Evolutionary conservation across 2,888 invertebrate species (phyloP), one percentile per base, ranked within the genome.

Genomic region (Hypomecis atomaria): DNA sequence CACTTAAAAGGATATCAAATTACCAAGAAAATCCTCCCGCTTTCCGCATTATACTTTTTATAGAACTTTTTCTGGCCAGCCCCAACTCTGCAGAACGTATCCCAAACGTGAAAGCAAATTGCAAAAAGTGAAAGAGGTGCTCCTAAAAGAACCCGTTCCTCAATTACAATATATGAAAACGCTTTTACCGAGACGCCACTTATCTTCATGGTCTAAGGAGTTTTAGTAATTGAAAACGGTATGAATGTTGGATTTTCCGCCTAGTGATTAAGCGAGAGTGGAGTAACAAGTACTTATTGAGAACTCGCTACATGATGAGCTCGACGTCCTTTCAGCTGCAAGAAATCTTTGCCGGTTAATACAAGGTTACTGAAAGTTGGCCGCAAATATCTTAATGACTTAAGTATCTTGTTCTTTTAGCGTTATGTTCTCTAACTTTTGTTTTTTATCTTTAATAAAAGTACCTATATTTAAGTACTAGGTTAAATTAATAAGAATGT

Each of bases 1-100:
- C 71, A 64, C 64, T 66, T 69, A 52, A 62, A 66, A 68, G 44
- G 56, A 56, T 57, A 71, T 69, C 53, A 70, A 67, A 66, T 70
- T 66, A 64, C 65, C 42, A 42, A 49, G 53, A n/a, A 52, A 52
- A 62, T 58, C 60, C 58, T 45, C 44, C 38, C 38, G 23, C 11
- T 56, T 53, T 52, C 57, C 13, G 57, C 49, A 60, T 63, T 63
- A 62, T 23, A 47, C 49, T 59, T 66, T 62, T 69, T 64, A 62
- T 61, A 42, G 34, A 47, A 11, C 9, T 40, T 62, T 57, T 50
- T 36, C 23, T 47, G 56, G 34, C 53, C 33, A 42, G 33, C 40
- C 43, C 53, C 13, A 56, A 47, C 23, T 40, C 58, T 48, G 11
- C 42, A 53, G 42, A 58, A 48, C 37, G 40, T 43, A 47, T 40